These are phyloP conservation scores for Hartigia nigra DNA, from an alignment of 2,888 invertebrate species.

Conservation along the genomic window DNA sequence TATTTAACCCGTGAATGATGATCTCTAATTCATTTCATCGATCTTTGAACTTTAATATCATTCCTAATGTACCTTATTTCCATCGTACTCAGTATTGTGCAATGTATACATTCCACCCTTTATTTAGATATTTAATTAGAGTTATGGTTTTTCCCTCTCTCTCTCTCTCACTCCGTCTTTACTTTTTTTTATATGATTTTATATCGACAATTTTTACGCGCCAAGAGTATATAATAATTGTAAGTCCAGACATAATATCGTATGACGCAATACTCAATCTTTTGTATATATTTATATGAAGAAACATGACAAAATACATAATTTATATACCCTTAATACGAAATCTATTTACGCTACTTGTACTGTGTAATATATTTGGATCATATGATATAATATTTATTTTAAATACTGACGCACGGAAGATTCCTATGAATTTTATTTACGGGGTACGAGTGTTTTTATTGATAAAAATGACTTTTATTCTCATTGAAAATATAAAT, in stretches of 20 bases:
- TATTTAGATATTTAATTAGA: slow-evolving; percentile 34
- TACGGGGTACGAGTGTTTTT: slow-evolving; percentile 11
- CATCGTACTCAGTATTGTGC: slow-evolving; percentile 57
- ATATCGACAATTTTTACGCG: slow-evolving; percentile 47
- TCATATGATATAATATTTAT: neutral
- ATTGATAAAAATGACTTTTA: slow-evolving; percentile 59
- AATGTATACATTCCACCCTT: slow-evolving; percentile 62
- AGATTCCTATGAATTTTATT: neutral
- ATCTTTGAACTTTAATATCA: slow-evolving; percentile 30
- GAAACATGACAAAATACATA: slow-evolving; percentile 63
- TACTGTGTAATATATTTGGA: neutral
- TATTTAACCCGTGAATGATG: slow-evolving; percentile 45
- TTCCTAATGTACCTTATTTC: slow-evolving; percentile 48
- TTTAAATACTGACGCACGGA: neutral
- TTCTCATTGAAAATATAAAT: slow-evolving; percentile 63
- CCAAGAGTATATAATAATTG: slow-evolving; percentile 40
- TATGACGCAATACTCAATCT: slow-evolving; percentile 56
- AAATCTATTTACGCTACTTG: slow-evolving; percentile 14
- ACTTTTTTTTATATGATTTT: slow-evolving; percentile 36
- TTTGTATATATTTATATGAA: slow-evolving; percentile 65
- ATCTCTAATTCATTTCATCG: slow-evolving; percentile 56
- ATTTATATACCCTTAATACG: slow-evolving; percentile 57
- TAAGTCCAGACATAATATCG: slow-evolving; percentile 39
- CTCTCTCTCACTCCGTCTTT: slow-evolving; percentile 20
- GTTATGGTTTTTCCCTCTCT: slow-evolving; percentile 19